These are phyloP conservation scores for Lacerta agilis DNA, from an alignment of 2,797 vertebrate genomes.

Conservation along the genomic window DNA sequence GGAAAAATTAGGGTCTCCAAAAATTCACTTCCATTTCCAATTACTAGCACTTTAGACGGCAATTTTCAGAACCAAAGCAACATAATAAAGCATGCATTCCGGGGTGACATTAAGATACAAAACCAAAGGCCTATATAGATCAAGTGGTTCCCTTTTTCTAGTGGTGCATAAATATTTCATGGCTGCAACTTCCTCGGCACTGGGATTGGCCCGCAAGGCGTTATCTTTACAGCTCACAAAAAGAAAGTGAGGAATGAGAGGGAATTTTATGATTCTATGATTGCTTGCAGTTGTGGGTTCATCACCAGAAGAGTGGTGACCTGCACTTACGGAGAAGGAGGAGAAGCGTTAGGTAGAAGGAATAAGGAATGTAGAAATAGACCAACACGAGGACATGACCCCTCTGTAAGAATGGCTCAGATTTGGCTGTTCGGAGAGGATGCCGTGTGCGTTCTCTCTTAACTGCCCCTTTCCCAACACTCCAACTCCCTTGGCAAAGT, in stretches of 20 bases:
- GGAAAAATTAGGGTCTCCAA: neutral
- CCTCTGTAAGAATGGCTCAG: neutral
- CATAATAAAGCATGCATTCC: neutral
- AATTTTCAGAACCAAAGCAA: neutral
- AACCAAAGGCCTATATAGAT: neutral
- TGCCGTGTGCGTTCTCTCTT: neutral
- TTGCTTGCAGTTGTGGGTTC: neutral
- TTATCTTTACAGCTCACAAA: neutral
- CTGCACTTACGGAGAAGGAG: neutral
- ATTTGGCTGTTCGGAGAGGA: neutral
- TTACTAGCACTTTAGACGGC: neutral
- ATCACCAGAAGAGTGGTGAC: neutral
- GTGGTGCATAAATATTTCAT: neutral
- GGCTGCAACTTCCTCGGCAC: neutral
- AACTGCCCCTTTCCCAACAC: too few species aligned
- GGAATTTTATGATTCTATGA: neutral
- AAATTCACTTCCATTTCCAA: neutral
- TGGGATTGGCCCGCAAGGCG: neutral
- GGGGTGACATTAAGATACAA: neutral
- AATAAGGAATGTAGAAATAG: neutral
- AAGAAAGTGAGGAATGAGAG: neutral
- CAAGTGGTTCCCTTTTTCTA: neutral
- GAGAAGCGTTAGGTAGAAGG: neutral
- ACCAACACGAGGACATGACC: neutral
- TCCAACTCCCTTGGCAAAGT: too few species aligned